Percentiles rank a stretch among this genome's conserved stretches.
Evolutionary conservation across 2,797 vertebrate species (phyloP).

Genomic region (Hyperoplus lanceolatus): DNA sequence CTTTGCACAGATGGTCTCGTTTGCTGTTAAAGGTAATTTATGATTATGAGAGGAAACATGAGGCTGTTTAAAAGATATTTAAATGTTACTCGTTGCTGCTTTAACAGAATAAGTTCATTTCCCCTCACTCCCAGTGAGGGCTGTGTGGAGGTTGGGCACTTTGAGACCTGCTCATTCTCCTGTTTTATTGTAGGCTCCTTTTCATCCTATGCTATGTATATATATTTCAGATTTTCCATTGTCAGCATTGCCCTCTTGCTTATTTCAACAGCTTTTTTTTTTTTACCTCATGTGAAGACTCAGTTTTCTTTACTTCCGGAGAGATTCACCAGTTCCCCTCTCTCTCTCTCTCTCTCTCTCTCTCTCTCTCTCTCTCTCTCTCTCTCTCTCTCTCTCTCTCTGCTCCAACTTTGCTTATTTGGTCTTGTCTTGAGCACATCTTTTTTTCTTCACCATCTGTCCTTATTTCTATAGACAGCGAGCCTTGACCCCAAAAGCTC

Average conservation of each 20-base stretch:
- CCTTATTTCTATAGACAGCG: constrained; percentile 2
- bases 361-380: neutral
- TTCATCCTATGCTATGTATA: constrained; percentile 23
- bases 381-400: constrained; percentile 3
- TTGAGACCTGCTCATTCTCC: constrained; percentile 27
- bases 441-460: constrained; percentile 17
- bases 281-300: constrained; percentile 30
- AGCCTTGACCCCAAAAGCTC: constrained; percentile 24
- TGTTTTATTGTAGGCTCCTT: constrained; percentile 29
- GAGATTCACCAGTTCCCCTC: neutral
- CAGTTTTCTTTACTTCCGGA: constrained; percentile 7
- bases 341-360: neutral
- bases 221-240: constrained; percentile 32
- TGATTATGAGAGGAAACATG: too few species aligned
- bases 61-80: too few species aligned
- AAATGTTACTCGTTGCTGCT: too few species aligned
- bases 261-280: constrained; percentile 38
- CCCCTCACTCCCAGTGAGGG: constrained; percentile 6
- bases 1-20: too few species aligned
- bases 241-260: constrained; percentile 28
- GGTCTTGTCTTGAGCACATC: constrained; percentile 8
- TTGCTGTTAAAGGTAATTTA: too few species aligned
- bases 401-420: constrained; percentile 9
- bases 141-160: constrained; percentile 26
- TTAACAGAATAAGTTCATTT: neutral